Conservation (phyloP, 2,888 invertebrate genomes). For the Tillus elongatus region DNA sequence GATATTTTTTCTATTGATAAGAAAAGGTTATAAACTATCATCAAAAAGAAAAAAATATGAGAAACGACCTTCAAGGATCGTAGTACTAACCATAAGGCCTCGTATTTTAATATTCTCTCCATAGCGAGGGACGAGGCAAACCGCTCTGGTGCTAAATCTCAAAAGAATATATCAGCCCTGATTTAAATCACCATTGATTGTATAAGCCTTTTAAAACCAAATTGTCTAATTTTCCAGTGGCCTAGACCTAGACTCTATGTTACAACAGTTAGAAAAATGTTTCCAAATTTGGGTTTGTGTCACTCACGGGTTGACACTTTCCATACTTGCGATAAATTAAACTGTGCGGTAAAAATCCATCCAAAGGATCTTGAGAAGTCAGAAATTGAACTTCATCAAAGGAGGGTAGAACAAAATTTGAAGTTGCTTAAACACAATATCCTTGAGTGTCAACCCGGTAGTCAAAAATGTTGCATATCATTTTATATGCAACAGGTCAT, state of each 20-base stretch:
- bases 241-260: conserved; percentile 1
- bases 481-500: conserved; percentile 1
- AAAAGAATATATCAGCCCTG: too few species aligned
- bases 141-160: too few species aligned
- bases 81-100: too few species aligned
- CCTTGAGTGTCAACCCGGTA: conserved; percentile 1
- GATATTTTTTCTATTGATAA: too few species aligned
- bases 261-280: background rate
- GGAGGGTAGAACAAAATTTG: conserved; percentile 1
- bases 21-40: too few species aligned
- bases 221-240: background rate
- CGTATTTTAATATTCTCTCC: too few species aligned
- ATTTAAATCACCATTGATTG: too few species aligned
- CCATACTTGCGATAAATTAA: conserved; percentile 2
- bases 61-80: too few species aligned
- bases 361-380: background rate
- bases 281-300: background rate
- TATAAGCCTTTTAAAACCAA: background rate
- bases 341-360: background rate
- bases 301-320: background rate
- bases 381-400: background rate
- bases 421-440: background rate
- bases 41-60: too few species aligned
- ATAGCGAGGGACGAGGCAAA: too few species aligned
- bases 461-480: background rate